These are phyloP conservation scores for Indicator maculatus DNA, from an alignment of 2,113 vertebrate genomes.

Conservation along the genomic window DNA sequence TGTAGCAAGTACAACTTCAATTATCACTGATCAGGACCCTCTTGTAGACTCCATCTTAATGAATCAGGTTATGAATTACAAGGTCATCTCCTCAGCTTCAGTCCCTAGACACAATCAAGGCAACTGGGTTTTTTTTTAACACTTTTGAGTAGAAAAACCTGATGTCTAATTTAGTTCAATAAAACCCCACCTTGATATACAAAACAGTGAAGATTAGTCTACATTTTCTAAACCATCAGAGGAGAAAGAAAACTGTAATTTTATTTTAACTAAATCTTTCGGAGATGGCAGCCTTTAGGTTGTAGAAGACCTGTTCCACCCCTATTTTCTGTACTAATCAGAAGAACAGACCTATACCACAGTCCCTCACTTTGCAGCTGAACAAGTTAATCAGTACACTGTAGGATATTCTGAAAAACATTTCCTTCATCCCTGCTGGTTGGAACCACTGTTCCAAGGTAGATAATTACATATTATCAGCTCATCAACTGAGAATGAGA, in stretches of 20 bases:
- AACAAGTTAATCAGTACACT: not conserved
- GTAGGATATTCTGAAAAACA: not conserved
- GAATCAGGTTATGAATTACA: slow-evolving; percentile 17
- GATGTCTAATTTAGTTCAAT: not conserved
- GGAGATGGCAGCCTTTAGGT: not conserved
- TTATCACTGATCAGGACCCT: not conserved
- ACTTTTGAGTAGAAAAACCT: not conserved
- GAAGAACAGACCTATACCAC: not conserved
- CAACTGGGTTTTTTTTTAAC: not conserved
- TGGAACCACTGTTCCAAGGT: not conserved
- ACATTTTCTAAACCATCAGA: not conserved
- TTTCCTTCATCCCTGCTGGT: not conserved
- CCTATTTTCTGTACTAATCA: not conserved
- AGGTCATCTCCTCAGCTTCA: not conserved
- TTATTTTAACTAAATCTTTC: not conserved
- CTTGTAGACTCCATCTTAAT: not conserved
- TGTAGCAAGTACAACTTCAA: not conserved
- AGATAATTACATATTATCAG: not conserved
- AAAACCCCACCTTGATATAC: not conserved
- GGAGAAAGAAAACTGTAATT: not conserved
- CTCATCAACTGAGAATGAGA: not conserved
- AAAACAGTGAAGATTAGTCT: not conserved
- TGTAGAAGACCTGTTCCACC: not conserved
- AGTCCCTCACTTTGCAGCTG: not conserved
- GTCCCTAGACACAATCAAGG: not conserved